These are phyloP conservation scores for Mobula birostris DNA, from an alignment of 2,113 vertebrate species.

Conservation along the genomic window DNA sequence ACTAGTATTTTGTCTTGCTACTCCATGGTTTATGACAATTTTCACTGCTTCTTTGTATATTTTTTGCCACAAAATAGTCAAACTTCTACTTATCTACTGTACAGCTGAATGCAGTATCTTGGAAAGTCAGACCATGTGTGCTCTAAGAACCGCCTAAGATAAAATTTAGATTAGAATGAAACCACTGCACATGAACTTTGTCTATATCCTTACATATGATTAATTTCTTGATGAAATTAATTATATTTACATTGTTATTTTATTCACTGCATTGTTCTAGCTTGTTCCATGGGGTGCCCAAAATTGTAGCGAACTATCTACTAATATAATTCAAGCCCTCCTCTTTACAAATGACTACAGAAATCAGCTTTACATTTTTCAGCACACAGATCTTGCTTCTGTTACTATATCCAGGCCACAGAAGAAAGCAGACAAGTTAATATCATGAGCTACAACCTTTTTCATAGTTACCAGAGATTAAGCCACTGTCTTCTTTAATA, in stretches of 20 bases:
- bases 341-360: background rate
- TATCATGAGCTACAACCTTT: background rate
- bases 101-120: background rate
- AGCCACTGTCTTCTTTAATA: background rate
- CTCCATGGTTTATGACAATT: background rate
- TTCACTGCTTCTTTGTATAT: background rate
- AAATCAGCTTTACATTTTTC: background rate
- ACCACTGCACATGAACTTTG: background rate
- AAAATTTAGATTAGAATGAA: background rate
- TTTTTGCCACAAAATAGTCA: background rate
- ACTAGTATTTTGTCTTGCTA: background rate
- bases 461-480: background rate
- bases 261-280: background rate
- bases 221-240: background rate
- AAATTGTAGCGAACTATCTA: background rate
- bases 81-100: background rate
- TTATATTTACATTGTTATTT: background rate
- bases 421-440: background rate
- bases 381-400: background rate
- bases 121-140: background rate
- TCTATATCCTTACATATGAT: background rate
- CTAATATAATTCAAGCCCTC: background rate
- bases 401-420: background rate
- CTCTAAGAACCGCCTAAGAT: background rate
- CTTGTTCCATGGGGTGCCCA: background rate